Evolutionary conservation across 2,797 vertebrate genomes (phyloP).

Genomic region (Neostethus bicornis): DNA sequence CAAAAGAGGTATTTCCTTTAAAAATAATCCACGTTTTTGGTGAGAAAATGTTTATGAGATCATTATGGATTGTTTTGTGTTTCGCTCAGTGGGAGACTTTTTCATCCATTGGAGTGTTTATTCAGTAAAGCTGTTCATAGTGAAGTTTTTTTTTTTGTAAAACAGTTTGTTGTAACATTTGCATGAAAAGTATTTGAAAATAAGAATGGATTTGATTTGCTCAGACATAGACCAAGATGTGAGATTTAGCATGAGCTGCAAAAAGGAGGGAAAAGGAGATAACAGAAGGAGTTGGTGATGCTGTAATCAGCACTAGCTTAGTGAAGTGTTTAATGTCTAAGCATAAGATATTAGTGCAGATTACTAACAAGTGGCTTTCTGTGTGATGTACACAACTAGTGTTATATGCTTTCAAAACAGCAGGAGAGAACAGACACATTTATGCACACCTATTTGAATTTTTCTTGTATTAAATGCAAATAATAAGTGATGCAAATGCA

Average conservation of each 20-base stretch:
- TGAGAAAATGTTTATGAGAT: no score
- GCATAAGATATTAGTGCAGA: constrained; percentile 70
- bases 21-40: no score
- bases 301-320: constrained; percentile 65
- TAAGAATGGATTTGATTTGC: no score
- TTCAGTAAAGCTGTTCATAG: no score
- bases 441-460: constrained; percentile 22
- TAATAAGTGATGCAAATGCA: constrained; percentile 65
- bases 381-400: constrained; percentile 47
- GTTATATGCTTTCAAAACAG: constrained; percentile 41
- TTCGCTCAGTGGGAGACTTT: no score
- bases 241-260: constrained; percentile 55
- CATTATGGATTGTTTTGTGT: no score
- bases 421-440: constrained; percentile 33
- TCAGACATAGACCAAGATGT: constrained; percentile 51
- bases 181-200: no score
- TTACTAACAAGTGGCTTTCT: constrained; percentile 67
- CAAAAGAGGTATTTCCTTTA: no score
- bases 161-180: no score
- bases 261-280: constrained; percentile 30
- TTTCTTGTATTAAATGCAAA: constrained; percentile 52
- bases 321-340: constrained; percentile 49
- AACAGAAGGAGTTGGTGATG: constrained; percentile 48
- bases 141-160: no score
- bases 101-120: no score